Conservation (phyloP, 2,888 invertebrate species). For the Azorinus chamasolen region DNA sequence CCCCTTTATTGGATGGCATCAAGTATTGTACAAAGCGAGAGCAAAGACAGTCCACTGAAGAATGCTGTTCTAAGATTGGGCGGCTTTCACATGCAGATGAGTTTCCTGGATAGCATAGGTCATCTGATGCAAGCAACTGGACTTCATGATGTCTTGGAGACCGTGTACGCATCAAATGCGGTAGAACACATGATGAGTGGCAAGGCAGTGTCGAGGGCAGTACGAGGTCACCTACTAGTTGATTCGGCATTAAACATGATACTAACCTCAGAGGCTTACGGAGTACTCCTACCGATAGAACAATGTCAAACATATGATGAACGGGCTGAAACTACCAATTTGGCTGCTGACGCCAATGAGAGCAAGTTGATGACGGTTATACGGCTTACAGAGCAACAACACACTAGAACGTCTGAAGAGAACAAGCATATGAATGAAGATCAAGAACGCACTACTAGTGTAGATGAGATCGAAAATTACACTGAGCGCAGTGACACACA, state of each 20-base stretch:
- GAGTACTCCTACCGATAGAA: too few species aligned
- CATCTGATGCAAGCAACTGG: constrained; percentile 40
- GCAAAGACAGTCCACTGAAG: constrained; percentile 1
- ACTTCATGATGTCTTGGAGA: constrained; percentile 32
- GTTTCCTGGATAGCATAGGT: constrained; percentile 66
- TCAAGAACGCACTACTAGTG: background rate
- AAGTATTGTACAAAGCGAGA: background rate
- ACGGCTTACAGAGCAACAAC: too few species aligned
- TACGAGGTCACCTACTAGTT: constrained; percentile 64
- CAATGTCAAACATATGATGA: too few species aligned
- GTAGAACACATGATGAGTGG: constrained; percentile 7
- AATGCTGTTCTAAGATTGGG: constrained; percentile 40
- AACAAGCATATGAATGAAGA: background rate
- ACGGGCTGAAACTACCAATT: too few species aligned
- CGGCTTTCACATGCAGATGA: constrained; percentile 13
- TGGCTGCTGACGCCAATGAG: too few species aligned
- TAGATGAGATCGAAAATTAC: too few species aligned
- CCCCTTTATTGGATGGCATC: constrained; percentile 58
- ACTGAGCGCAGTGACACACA: too few species aligned
- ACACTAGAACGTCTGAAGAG: too few species aligned
- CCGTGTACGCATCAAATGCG: constrained; percentile 27
- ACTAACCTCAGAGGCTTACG: background rate
- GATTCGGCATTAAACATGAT: background rate
- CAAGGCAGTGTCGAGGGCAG: constrained; percentile 49
- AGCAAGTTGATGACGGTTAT: too few species aligned